A percentile compares a stretch with the other conserved stretches of the same genome.
These are phyloP conservation scores for Pitta sordida DNA, from an alignment of 2,113 vertebrate genomes.

Conservation along the genomic window DNA sequence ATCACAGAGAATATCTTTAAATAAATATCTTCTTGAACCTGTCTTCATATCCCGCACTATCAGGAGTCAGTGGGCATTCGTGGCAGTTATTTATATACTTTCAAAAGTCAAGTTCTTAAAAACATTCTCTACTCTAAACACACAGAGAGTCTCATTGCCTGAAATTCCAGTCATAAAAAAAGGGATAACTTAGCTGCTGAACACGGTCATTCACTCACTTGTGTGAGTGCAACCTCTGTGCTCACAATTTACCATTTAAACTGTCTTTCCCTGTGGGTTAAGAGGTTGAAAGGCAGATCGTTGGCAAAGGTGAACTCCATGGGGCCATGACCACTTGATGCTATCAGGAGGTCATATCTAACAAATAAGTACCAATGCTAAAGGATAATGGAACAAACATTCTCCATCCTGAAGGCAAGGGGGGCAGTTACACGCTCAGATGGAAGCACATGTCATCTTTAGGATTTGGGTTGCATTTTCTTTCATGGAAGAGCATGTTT, in stretches of 20 bases:
- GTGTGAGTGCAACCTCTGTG: not conserved
- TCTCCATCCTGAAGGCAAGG: not conserved
- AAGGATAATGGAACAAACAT: not conserved
- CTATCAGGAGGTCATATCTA: not conserved
- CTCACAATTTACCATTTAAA: not conserved
- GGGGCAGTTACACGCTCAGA: not conserved
- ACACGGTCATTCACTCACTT: not conserved
- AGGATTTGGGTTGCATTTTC: not conserved
- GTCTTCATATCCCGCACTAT: accelerated
- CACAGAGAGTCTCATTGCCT: not conserved
- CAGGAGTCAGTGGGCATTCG: not conserved
- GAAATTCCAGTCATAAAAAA: not conserved
- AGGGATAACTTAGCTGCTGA: not conserved
- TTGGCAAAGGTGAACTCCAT: not conserved
- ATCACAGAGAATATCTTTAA: not conserved
- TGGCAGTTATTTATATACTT: not conserved
- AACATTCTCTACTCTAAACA: not conserved
- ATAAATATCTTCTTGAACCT: not conserved
- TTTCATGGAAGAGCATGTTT: not conserved
- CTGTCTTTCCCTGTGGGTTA: not conserved
- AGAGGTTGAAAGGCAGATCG: not conserved
- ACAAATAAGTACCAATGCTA: not conserved
- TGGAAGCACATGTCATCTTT: not conserved
- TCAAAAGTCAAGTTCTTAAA: not conserved
- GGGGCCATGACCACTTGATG: not conserved